Evolutionary conservation across 1,140 invertebrate species (phyloP), one percentile per base, ranked within the genome.

Genomic region (Dinoponera quadriceps): DNA sequence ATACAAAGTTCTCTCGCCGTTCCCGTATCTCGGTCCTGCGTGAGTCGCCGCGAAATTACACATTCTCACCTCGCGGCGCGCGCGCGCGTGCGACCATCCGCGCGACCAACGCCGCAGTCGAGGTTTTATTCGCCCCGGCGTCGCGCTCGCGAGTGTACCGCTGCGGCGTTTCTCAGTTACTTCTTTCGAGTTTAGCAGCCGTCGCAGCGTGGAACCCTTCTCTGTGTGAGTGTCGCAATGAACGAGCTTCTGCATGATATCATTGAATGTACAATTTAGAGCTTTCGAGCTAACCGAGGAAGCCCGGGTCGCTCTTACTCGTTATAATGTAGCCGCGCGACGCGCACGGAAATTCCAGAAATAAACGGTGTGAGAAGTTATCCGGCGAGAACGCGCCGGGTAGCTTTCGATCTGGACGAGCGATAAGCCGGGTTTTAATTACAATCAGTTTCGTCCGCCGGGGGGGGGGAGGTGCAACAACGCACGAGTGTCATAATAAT

Each of bases 401-500:
- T 44, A 44, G 38, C 9, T 68, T 68, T 54, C 38, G 29, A 68
- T 77, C 20, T 66, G 54, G 20, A 11, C 44, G 13, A 2, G 4
- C 44, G 33, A 69, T 48, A 69, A 80, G n/a, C 54, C 1, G 38
- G 14, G 18, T 48, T 57, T 78, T 80, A 69, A 80, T 80, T 69
- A 69, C 65, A 80, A 69, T 80, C 33, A 48, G 65, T 69, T 69
- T 27, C 1, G 16, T 25, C 13, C 48, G 20, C 27, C 27, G 29
- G 22, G n/a, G n/a, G n/a, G n/a, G n/a, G n/a, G n/a, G n/a, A n/a
- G n/a, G n/a, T n/a, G n/a, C n/a, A 49, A 84, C 68, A 51, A 27
- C 33, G 51, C 20, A 11, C 38, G 54, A 9, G 33, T 68, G n/a
- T 60, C 38, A 60, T 71, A 55, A 66, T 72, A 33, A 74, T 54